Percentiles rank a stretch among this genome's conserved stretches.
These are phyloP conservation scores for Ammodytes marinus DNA, from an alignment of 2,113 vertebrate genomes.

Conservation along the genomic window DNA sequence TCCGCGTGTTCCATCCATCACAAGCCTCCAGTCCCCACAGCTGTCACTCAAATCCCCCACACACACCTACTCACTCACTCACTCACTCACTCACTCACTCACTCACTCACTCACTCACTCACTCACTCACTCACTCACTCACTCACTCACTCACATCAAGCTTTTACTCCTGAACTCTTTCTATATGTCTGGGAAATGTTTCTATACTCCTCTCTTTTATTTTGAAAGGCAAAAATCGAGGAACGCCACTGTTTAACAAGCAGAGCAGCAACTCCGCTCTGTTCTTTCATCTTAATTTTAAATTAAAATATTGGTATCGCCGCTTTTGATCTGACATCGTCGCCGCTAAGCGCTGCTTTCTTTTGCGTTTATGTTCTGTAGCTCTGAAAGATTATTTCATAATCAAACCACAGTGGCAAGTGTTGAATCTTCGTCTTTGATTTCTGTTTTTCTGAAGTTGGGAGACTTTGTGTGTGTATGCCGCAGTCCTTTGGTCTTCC, in stretches of 20 bases:
- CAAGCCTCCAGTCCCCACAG: slow-evolving; percentile 34
- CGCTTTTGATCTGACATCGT: background rate
- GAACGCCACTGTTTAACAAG: background rate
- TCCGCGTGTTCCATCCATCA: slow-evolving; percentile 50
- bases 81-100: slow-evolving; percentile 31
- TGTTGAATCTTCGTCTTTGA: background rate
- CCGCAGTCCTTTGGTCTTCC: background rate
- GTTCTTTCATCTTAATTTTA: background rate
- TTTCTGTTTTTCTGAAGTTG: background rate
- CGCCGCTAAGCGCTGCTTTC: background rate
- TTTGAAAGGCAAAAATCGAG: background rate
- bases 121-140: slow-evolving; percentile 26
- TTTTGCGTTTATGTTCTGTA: background rate
- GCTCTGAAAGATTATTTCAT: background rate
- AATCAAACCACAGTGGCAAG: background rate
- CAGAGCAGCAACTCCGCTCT: background rate
- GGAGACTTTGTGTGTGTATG: background rate
- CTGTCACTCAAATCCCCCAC: slow-evolving; percentile 60
- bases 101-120: slow-evolving; percentile 8
- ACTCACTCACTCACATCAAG: background rate
- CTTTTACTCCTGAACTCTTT: slow-evolving; percentile 24
- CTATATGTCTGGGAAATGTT: background rate
- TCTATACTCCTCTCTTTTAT: background rate
- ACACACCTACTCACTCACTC: slow-evolving; percentile 33
- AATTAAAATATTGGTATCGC: background rate